A percentile compares a stretch with the other conserved stretches of the same genome.
These are phyloP conservation scores for Ictalurus furcatus DNA, from an alignment of 2,113 vertebrate genomes.

Conservation along the genomic window DNA sequence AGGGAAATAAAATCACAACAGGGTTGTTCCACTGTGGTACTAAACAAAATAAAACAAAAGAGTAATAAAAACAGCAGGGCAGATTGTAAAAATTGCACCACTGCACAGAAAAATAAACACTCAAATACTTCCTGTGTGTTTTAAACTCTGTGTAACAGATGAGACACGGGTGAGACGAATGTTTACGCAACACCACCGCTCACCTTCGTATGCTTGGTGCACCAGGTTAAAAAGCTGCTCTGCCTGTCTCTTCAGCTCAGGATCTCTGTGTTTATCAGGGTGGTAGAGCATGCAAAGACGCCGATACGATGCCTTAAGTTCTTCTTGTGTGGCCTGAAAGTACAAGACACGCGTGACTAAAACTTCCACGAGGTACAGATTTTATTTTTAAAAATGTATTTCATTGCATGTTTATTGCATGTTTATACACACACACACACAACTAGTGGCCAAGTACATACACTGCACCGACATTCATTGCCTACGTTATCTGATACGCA, in stretches of 20 bases:
- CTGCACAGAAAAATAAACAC: not conserved
- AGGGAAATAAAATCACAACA: constrained; percentile 21
- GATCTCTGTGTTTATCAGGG: constrained; percentile 97
- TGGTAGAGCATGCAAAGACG: constrained; percentile 97
- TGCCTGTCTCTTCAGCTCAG: constrained; percentile 89
- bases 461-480: not conserved
- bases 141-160: not conserved
- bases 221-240: constrained; percentile 94
- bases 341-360: not conserved
- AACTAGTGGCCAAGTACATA: not conserved
- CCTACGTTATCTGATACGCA: not conserved
- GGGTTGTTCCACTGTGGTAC: not conserved
- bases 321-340: constrained; percentile 89
- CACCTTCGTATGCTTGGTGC: constrained; percentile 97
- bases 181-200: not conserved
- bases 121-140: not conserved
- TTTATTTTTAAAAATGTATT: not conserved
- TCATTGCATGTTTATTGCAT: not conserved
- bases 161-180: not conserved
- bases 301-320: constrained; percentile 93
- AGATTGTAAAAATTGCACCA: not conserved
- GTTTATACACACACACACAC: not conserved
- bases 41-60: not conserved
- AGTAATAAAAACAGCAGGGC: not conserved
- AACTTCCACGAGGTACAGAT: not conserved